Evolutionary conservation across 2,113 vertebrate species (phyloP).

Genomic region (Mesoclemmys tuberculata): DNA sequence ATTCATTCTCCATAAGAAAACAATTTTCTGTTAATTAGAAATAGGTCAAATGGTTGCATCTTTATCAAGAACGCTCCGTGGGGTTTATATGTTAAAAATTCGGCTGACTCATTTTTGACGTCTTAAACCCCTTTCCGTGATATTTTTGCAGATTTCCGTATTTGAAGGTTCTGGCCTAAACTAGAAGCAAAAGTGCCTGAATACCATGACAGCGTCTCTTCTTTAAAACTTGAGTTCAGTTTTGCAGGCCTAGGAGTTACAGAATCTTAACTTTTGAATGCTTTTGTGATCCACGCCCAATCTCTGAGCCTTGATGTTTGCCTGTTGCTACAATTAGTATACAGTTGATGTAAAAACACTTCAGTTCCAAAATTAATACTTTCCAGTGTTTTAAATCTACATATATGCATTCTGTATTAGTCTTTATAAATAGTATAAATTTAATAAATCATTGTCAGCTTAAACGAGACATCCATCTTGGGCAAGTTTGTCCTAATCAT

Average conservation of each 20-base stretch:
- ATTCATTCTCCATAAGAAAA: not conserved
- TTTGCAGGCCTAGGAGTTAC: not conserved
- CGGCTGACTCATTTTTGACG: not conserved
- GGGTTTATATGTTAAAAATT: not conserved
- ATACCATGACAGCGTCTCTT: not conserved
- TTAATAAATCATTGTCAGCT: not conserved
- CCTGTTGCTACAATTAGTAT: not conserved
- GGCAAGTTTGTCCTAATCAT: not conserved
- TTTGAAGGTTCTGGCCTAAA: not conserved
- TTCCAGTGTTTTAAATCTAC: not conserved
- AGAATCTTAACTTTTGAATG: not conserved
- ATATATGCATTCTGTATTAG: not conserved
- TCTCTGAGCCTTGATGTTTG: rapidly evolving
- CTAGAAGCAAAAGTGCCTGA: not conserved
- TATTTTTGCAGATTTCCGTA: not conserved
- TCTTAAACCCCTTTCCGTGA: not conserved
- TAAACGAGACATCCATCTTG: rapidly evolving
- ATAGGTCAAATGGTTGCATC: not conserved
- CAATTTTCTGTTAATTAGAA: not conserved
- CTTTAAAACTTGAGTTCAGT: not conserved
- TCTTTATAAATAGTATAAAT: not conserved
- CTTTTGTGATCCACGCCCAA: not conserved
- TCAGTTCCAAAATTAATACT: not conserved
- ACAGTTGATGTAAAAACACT: not conserved
- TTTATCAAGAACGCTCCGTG: not conserved